Conservation (phyloP, 1,140 invertebrate species). For the Mycetomoellerius zeteki region DNA sequence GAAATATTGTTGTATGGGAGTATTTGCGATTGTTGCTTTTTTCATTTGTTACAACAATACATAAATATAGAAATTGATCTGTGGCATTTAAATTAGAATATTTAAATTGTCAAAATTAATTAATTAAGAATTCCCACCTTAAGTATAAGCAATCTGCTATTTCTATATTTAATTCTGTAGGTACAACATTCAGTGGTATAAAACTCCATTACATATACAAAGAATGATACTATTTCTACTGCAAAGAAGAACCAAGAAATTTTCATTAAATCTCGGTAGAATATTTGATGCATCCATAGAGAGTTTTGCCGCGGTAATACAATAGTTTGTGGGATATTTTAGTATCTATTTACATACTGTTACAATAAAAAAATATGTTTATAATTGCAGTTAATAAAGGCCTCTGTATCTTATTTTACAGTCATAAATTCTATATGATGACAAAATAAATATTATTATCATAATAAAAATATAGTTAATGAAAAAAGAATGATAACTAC, state of each 20-base stretch:
- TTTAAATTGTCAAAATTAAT: background rate
- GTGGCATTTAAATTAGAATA: background rate
- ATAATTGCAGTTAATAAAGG: background rate
- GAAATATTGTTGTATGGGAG: background rate
- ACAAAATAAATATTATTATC: background rate
- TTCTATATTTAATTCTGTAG: too few relatives aligned
- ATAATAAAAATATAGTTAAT: background rate
- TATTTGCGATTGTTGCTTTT: background rate
- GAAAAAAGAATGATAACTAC: background rate
- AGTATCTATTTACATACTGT: background rate
- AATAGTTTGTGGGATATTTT: background rate
- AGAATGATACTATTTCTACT: constrained; percentile 7
- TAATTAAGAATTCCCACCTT: background rate
- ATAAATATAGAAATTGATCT: background rate
- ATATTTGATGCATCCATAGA: background rate
- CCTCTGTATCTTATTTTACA: constrained; percentile 30
- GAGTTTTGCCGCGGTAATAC: background rate
- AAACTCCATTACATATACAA: background rate
- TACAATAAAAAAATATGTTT: background rate
- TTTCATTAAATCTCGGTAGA: background rate
- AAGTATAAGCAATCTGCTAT: too few relatives aligned
- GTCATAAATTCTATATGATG: background rate
- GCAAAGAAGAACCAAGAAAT: background rate
- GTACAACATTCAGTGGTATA: background rate
- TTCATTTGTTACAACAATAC: background rate